phyloP scores from a whole-genome alignment of 2,888 invertebrate species.

The Tiliacea aurago region DNA sequence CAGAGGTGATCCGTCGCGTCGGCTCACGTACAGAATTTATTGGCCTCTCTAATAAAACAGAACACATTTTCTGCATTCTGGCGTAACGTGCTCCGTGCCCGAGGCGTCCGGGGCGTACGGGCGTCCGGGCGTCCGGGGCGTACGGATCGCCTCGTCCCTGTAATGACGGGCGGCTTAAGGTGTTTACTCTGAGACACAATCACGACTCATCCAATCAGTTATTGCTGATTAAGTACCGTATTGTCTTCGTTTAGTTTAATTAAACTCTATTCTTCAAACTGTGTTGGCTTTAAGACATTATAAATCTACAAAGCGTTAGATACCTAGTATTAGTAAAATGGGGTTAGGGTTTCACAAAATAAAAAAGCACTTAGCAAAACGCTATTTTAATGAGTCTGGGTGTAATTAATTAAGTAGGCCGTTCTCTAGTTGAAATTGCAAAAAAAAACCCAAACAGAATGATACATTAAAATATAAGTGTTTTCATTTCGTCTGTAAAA shows the following conservation, averaged over 20 bases:
- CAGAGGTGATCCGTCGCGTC: constrained; percentile 74
- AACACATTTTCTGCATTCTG: constrained; percentile 86
- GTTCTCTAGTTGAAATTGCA: constrained; percentile 19
- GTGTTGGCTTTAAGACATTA: constrained; percentile 13
- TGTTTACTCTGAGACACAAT: constrained; percentile 69
- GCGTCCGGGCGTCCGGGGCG: constrained; percentile 3
- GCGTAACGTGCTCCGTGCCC: constrained; percentile 68
- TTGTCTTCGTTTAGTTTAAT: constrained; percentile 47
- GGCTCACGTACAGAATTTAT: constrained; percentile 87
- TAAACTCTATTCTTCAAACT: constrained; percentile 26
- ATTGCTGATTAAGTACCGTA: constrained; percentile 49
- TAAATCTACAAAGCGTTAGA: constrained; percentile 13
- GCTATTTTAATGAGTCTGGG: constrained; percentile 42
- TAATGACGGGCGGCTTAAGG: constrained; percentile 71
- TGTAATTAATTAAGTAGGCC: constrained; percentile 44
- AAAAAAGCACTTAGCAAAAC: constrained; percentile 26
- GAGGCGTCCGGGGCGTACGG: constrained; percentile 13
- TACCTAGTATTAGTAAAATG: constrained; percentile 9
- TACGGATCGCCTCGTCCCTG: constrained; percentile 44
- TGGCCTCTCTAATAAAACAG: constrained; percentile 86
- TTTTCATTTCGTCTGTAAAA: constrained; percentile 14
- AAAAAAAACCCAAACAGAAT: constrained; percentile 29
- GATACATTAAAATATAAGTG: constrained; percentile 4
- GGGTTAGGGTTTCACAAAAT: constrained; percentile 9
- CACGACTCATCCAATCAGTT: constrained; percentile 64